phyloP scores from a whole-genome alignment of 2,888 invertebrate species.

The Apamea crenata region DNA sequence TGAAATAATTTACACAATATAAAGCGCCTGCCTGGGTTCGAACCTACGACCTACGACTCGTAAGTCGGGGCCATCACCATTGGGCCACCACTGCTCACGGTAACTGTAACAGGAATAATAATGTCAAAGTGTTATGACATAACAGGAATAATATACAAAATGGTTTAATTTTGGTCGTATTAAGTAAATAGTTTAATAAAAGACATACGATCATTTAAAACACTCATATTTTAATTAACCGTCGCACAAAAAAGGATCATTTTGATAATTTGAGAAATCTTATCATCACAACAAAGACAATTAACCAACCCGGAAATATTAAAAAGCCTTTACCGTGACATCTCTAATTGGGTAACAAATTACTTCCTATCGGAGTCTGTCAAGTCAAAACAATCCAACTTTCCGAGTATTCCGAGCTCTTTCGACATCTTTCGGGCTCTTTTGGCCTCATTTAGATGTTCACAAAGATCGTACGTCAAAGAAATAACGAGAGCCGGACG shows the following conservation, averaged over 20 bases:
- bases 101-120: neutral
- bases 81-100: neutral
- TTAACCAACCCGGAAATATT: conserved; percentile 32
- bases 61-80: neutral
- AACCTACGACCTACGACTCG: neutral
- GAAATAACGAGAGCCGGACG: conserved; percentile 78
- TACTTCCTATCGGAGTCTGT: conserved; percentile 51
- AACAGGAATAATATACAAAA: neutral
- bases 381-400: conserved; percentile 67
- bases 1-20: neutral
- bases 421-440: conserved; percentile 53
- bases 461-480: conserved; percentile 72
- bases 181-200: neutral
- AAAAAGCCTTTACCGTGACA: conserved; percentile 22
- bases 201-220: neutral
- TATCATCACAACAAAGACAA: neutral
- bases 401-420: conserved; percentile 49
- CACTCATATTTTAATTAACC: neutral
- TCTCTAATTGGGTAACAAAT: conserved; percentile 63
- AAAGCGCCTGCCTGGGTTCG: neutral
- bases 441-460: conserved; percentile 72
- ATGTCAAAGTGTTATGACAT: neutral
- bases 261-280: neutral
- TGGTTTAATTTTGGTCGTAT: neutral
- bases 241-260: neutral